Evolutionary conservation across 2,888 invertebrate species (phyloP).

Genomic region (Azorinus chamasolen): DNA sequence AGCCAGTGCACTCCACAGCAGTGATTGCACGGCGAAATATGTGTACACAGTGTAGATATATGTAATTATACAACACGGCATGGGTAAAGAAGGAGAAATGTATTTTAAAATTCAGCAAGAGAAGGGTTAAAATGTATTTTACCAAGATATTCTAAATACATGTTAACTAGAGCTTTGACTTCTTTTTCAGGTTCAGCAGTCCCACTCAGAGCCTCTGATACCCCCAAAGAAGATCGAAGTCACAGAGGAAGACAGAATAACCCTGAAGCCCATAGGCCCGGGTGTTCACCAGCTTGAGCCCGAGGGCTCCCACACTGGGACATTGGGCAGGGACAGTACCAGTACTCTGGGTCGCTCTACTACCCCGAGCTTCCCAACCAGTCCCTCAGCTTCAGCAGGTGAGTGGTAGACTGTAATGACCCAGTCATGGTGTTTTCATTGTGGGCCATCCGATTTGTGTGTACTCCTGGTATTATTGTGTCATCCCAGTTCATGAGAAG

Average conservation of each 20-base stretch:
- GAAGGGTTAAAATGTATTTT: too few species aligned
- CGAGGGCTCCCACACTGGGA: conserved; percentile 75
- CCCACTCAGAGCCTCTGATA: conserved; percentile 51
- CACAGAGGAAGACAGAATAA: conserved; percentile 85
- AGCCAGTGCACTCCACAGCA: too few species aligned
- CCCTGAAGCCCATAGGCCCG: conserved; percentile 85
- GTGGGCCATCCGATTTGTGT: too few species aligned
- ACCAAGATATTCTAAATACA: not conserved
- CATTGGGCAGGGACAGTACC: conserved; percentile 69
- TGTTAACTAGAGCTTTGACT: not conserved
- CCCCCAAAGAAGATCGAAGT: conserved; percentile 75
- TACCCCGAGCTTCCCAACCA: conserved; percentile 80
- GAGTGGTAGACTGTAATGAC: conserved; percentile 10
- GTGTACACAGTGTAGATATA: too few species aligned
- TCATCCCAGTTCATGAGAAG: too few species aligned
- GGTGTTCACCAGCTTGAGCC: conserved; percentile 85
- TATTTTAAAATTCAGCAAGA: too few species aligned
- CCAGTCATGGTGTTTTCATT: too few species aligned
- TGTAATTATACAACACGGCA: too few species aligned
- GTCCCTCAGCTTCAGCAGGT: conserved; percentile 77
- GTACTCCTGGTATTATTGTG: too few species aligned
- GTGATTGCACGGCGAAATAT: too few species aligned
- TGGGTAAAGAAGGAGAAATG: too few species aligned
- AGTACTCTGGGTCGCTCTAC: conserved; percentile 68
- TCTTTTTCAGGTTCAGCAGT: conserved; percentile 49